phyloP scores from a whole-genome alignment of 92 coral and sea anemone species.

The Zoanthus solanderi region DNA sequence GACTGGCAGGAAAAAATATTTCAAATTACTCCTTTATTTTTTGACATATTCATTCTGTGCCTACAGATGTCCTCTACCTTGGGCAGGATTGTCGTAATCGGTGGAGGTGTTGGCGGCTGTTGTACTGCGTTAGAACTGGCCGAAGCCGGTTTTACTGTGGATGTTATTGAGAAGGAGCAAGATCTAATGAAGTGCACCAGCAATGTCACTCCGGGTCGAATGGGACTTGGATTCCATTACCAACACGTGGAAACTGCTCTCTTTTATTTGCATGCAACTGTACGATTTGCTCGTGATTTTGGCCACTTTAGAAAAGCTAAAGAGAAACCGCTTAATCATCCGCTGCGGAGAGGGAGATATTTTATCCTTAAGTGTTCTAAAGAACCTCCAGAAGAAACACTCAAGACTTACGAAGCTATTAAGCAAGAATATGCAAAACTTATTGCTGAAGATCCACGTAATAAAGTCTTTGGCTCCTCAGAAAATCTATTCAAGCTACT shows the following conservation, averaged over 20 bases:
- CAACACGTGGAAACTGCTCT: constrained; percentile 66
- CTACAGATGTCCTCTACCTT: no score
- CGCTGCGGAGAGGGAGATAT: constrained; percentile 73
- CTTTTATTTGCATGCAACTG: constrained; percentile 61
- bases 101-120: constrained; percentile 83
- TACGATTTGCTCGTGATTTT: constrained; percentile 56
- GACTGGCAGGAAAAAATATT: no score
- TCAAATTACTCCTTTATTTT: no score
- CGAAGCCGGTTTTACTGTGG: no score
- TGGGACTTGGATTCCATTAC: constrained; percentile 50
- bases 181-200: no score
- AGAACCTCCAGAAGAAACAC: constrained; percentile 44
- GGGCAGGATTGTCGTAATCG: constrained; percentile 49
- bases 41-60: no score
- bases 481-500: constrained; percentile 67
- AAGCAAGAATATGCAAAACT: constrained; percentile 71
- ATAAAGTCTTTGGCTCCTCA: constrained; percentile 71
- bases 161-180: no score
- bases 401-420: constrained; percentile 62
- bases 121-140: constrained; percentile 14
- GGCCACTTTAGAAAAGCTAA: constrained; percentile 66
- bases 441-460: constrained; percentile 59
- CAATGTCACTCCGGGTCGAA: no score
- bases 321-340: constrained; percentile 50
- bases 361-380: constrained; percentile 66